Base-by-base conservation (phyloP, 2,888 invertebrate genomes). In the Tetranychus piercei region DNA sequence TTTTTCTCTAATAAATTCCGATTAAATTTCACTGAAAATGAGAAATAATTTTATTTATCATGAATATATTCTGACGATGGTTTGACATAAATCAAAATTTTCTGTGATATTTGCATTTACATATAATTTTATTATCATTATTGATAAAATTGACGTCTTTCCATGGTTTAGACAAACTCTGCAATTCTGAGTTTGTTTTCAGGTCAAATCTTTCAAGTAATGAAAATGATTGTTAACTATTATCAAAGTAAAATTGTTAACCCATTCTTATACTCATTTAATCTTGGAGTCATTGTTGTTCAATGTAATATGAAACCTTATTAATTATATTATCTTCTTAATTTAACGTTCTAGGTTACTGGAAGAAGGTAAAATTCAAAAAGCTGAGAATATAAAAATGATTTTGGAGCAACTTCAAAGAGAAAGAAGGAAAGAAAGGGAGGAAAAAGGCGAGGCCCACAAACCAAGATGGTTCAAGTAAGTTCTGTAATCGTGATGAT, bases 371-470 rank as follows among this genome's bases (percentile, higher is more conserved):
- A 87, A 89, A 81, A 84, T 91, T 75, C 85, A 86, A 5, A 85
- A 86, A 0, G 90, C 91, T 0, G 91, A 91, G 81, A 83, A 84
- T 34, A 83, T 87, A 80, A 91, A 91, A 82, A 84, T 86, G 74
- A 85, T 87, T 78, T 82, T 91, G 77, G 91, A 91, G 81, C 88
- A 89, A 79, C 83, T 86, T 76, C 91, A 91, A 83, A 82, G 91
- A 9, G 90, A 90, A 77, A 81, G 89, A 6, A 84, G 88, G 76
- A 87, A 87, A 81, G 81, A 83, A 44, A 81, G 86, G 69, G 87
- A 90, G 74, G 85, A 87, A 66, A 84, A 86, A 78, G 83, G 83
- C 22, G 81, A 83, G 34, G 79, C 80, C 9, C 81, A 82, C 81
- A 82, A 79, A 64, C 83, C 84, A 9, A 77, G 79, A 76, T 87